Evolutionary conservation across 2,797 vertebrate species (phyloP).

Genomic region (Garrulus glandarius): DNA sequence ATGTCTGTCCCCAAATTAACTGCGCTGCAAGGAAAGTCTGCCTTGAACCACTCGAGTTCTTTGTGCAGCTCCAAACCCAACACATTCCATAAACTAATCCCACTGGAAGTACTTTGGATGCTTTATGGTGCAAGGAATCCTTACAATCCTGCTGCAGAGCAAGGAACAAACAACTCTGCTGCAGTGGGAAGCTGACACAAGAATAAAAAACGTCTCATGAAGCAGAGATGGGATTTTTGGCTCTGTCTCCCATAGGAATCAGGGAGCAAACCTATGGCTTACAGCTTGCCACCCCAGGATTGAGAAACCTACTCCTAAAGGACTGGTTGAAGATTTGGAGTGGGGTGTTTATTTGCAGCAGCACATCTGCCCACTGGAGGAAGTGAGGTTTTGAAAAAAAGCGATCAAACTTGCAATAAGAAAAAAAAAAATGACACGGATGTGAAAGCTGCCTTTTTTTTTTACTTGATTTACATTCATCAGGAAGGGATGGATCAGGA

Average conservation of each 20-base stretch:
- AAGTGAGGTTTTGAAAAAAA: not conserved
- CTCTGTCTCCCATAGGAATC: fast-evolving
- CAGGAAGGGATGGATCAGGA: not conserved
- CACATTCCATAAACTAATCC: not conserved
- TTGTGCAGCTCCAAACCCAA: not conserved
- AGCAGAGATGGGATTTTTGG: not conserved
- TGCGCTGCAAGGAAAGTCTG: constrained; percentile 78
- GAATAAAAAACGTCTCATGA: not conserved
- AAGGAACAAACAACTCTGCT: not conserved
- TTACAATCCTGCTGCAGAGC: not conserved
- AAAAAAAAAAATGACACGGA: not conserved
- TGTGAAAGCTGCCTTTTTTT: not conserved
- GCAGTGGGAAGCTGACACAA: not conserved
- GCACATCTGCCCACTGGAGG: not conserved
- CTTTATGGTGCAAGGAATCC: not conserved
- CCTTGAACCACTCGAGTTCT: not conserved
- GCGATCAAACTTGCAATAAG: not conserved
- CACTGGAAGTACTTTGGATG: not conserved
- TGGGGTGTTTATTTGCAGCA: not conserved
- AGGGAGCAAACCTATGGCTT: not conserved
- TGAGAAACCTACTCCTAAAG: not conserved
- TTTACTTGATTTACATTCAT: not conserved
- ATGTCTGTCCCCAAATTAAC: constrained; percentile 93
- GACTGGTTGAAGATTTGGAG: not conserved
- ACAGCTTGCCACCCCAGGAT: not conserved